These are phyloP conservation scores for Trialeurodes vaporariorum DNA, from an alignment of 1,140 invertebrate species.

Conservation along the genomic window DNA sequence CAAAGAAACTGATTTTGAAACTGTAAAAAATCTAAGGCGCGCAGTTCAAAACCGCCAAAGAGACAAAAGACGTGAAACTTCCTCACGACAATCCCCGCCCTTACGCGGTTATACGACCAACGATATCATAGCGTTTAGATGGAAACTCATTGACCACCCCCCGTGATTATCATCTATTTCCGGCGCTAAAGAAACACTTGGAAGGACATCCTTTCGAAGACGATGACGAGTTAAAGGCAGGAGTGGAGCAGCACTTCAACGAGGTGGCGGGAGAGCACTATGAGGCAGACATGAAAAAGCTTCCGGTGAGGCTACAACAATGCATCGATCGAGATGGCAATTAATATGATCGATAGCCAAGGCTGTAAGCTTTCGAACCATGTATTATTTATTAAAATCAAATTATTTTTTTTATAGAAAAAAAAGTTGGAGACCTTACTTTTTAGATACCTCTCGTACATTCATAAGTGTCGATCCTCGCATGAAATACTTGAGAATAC, in stretches of 20 bases:
- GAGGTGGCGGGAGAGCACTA: constrained; percentile 1
- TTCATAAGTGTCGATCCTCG: no score
- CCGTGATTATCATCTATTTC: constrained; percentile 21
- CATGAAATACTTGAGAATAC: no score
- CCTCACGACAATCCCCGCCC: constrained; percentile 32
- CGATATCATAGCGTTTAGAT: constrained; percentile 21
- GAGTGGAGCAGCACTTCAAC: constrained; percentile 2
- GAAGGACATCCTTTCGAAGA: neutral
- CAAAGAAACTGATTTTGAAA: constrained; percentile 21
- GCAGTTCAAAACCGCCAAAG: constrained; percentile 7
- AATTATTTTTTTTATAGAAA: neutral
- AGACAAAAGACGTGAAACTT: constrained; percentile 20
- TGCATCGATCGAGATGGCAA: constrained; percentile 9
- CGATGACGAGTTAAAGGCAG: constrained; percentile 2
- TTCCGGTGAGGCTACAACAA: constrained; percentile 2
- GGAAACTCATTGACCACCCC: constrained; percentile 29
- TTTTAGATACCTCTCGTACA: neutral
- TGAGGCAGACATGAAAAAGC: constrained; percentile 7
- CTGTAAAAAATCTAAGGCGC: constrained; percentile 15
- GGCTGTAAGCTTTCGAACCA: neutral
- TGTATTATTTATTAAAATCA: neutral
- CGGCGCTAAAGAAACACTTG: neutral
- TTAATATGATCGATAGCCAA: constrained; percentile 7
- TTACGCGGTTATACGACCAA: constrained; percentile 24
- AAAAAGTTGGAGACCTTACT: neutral